Base-by-base conservation (phyloP, 2,888 invertebrate genomes). In the Thymelicus acteon region DNA sequence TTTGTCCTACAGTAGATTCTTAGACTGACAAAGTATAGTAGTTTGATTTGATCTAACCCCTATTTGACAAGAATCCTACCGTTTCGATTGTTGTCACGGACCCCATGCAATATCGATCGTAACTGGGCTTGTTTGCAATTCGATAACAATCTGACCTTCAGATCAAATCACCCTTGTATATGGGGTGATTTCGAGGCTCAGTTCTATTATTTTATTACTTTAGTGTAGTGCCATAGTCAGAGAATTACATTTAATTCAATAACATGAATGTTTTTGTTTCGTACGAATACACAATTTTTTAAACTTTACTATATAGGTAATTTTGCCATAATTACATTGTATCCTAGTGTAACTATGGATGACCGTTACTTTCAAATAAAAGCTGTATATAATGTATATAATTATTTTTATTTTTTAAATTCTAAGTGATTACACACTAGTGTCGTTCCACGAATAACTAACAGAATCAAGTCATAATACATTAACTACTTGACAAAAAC, bases 141-240 rank as follows among this genome's bases (percentile, higher is more conserved):
- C 44, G 60, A 61, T 61, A 40, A 61, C 60, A 19, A 61, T 61
- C 60, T 44, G 65, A 57, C 57, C 57, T 57, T 57, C 37, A 54
- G 24, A 31, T 13, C 37, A 37, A 37, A 31, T 13, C 37, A 37
- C 57, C 57, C 57, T 37, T 57, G 37, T 37, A 57, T 57, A n/a
- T 37, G 57, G 57, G 57, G 57, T 37, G 57, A 37, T 37, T 13
- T 57, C 6, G 37, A n/a, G 37, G 31, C 37, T 37, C 31, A 15
- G 7, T 37, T 57, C 10, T 54, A 54, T 54, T 54, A 2, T 24
- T 54, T 44, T 54, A 54, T 54, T 54, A 2, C 12, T 54, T 44
- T 10, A 44, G 8, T 10, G 4, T 44, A 5, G 31, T 31, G 31
- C 3, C 5, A 1, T 31, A 24, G 31, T 31, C 2, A 31, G 4